phyloP scores from a whole-genome alignment of 2,797 vertebrate genomes.

The Cebuella pygmaea region DNA sequence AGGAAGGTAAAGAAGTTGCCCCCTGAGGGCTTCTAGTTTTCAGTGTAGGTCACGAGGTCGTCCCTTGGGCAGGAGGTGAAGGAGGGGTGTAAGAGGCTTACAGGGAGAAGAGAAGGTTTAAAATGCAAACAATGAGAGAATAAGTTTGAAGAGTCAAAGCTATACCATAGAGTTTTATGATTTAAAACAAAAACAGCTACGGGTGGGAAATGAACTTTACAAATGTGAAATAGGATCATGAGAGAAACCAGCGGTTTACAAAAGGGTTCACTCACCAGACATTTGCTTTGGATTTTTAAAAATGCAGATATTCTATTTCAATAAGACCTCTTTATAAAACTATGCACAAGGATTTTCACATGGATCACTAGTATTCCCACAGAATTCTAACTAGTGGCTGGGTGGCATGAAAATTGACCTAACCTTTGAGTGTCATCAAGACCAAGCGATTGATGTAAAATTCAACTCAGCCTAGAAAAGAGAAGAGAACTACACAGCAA shows the following conservation, averaged over 20 bases:
- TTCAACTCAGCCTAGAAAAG: neutral
- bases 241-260: neutral
- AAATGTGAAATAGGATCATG: neutral
- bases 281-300: neutral
- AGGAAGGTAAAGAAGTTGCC: neutral
- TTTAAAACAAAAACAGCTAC: neutral
- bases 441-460: neutral
- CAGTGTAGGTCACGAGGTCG: no score
- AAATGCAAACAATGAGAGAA: neutral
- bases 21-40: neutral
- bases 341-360: neutral
- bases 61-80: neutral
- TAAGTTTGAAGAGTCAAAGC: neutral
- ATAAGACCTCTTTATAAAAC: neutral
- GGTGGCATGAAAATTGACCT: neutral
- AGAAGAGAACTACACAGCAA: neutral
- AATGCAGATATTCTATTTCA: neutral
- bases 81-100: rapidly evolving
- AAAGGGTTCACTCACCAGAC: neutral
- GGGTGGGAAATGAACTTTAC: neutral
- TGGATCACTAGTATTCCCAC: neutral
- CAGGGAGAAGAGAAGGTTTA: neutral
- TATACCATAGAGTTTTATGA: neutral
- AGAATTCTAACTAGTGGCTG: neutral
- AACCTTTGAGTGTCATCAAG: neutral